Percentiles rank a stretch among this genome's conserved stretches.
Evolutionary conservation across 2,888 invertebrate species (phyloP).

Genomic region (Drosophila yooni): DNA sequence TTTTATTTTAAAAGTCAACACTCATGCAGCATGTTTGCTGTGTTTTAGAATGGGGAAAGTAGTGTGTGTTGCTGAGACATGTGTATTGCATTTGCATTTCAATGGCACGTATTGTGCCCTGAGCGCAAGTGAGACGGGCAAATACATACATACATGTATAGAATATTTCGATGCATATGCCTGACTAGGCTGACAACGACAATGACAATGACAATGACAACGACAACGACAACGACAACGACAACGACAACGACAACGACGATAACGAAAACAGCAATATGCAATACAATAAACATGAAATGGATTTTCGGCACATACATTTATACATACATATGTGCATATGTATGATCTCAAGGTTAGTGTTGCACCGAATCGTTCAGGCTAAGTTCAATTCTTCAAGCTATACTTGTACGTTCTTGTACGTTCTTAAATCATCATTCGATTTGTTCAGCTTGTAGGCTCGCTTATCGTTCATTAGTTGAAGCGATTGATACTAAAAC

Average conservation of each 20-base stretch:
- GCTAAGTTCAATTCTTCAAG: background rate
- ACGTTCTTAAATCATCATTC: background rate
- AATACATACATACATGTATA: background rate
- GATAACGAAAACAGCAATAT: conserved; percentile 55
- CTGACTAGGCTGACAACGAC: conserved; percentile 7
- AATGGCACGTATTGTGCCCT: conserved; percentile 28
- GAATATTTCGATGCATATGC: conserved; percentile 10
- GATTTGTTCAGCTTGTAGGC: background rate
- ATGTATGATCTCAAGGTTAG: background rate
- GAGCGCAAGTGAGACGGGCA: background rate
- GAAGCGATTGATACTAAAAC: background rate
- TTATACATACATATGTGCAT: background rate
- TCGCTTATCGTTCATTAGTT: background rate
- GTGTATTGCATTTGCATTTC: conserved; percentile 57
- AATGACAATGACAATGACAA: conserved; percentile 10
- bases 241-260: background rate
- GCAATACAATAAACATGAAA: conserved; percentile 63
- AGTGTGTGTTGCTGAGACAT: conserved; percentile 42
- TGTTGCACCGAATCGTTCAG: background rate
- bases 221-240: conserved; percentile 4
- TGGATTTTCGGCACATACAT: conserved; percentile 40
- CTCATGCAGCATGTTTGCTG: conserved; percentile 14
- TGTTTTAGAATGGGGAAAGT: conserved; percentile 8
- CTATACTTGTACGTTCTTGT: background rate
- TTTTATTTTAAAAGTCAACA: conserved; percentile 4